Conservation (phyloP, 2,113 vertebrate species). For the Seriola dumerili region DNA sequence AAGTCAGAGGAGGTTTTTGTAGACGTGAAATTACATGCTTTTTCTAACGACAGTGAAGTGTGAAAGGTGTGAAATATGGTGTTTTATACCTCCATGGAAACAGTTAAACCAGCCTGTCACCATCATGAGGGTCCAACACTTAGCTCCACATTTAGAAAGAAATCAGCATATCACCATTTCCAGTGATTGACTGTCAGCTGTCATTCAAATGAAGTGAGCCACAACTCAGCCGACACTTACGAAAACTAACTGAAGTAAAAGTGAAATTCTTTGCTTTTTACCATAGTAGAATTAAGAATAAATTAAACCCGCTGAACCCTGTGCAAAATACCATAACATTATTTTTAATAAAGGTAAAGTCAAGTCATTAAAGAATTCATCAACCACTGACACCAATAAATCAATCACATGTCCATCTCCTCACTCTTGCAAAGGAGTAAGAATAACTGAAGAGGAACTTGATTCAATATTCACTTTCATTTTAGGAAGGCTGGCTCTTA, state of each 20-base stretch:
- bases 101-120: slow-evolving; percentile 30
- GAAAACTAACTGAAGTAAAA: neutral
- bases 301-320: neutral
- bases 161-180: slow-evolving; percentile 47
- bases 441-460: neutral
- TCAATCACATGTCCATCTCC: neutral
- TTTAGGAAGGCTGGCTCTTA: neutral
- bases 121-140: slow-evolving; percentile 16
- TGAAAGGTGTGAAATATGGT: neutral
- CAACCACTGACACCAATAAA: neutral
- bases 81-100: slow-evolving; percentile 16
- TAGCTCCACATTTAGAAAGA: slow-evolving; percentile 35
- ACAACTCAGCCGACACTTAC: slow-evolving; percentile 24
- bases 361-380: neutral
- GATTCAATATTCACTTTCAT: slow-evolving; percentile 3
- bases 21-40: neutral
- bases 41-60: neutral
- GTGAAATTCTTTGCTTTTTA: neutral
- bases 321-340: neutral
- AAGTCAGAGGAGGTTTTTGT: neutral
- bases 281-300: neutral
- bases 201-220: slow-evolving; percentile 52
- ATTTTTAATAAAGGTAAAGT: neutral
- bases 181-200: slow-evolving; percentile 63
- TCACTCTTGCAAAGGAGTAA: neutral